Evolutionary conservation across 2,888 invertebrate genomes (phyloP), one percentile per base, ranked within the genome.

Genomic region (Oithona nana): DNA sequence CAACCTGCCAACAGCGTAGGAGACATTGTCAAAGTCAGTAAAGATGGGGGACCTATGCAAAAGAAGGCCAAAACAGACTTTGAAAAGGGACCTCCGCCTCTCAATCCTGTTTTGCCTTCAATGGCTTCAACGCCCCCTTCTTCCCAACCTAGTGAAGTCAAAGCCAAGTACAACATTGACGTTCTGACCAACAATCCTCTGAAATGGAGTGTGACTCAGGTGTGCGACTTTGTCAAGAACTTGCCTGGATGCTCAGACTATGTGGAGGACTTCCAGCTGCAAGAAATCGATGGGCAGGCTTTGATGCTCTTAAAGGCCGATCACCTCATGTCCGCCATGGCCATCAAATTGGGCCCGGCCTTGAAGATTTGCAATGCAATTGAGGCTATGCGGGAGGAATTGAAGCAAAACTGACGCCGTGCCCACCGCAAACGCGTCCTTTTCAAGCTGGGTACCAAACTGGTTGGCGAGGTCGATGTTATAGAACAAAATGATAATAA

Each of bases 261-360:
- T 71, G 93, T 92, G 0, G 92, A 93, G 70, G 93, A 93, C 71
- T 95, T 95, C 75, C 81, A 85, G 13, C 82, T 86, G 69, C 93
- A 95, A 74, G 94, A 94, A 74, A 93, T 95, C 68, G 95, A 95
- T 70, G 94, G 95, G 0, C 92, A 93, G 71, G 94, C 94, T 0
- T 75, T 95, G 65, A 80, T 94, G 75, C 76, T 95, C 61, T 80
- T 95, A 60, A 87, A 89, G 70, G 90, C 90, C 67, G 93, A 93
- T 70, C 94, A 95, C 74, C 78, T 95, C 30, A 93, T 94, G 76
- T 84, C 86, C 67, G 88, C 92, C 6, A 88, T 95, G 79, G 85
- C 84, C 64, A 94, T 95, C 83, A 93, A 94, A 71, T 79, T 95
- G 24, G 94, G 94, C 0, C 94, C 94, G 0, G 94, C 94, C 1